Conservation (phyloP, 2,888 invertebrate genomes). For the Hecatera dysodea region DNA sequence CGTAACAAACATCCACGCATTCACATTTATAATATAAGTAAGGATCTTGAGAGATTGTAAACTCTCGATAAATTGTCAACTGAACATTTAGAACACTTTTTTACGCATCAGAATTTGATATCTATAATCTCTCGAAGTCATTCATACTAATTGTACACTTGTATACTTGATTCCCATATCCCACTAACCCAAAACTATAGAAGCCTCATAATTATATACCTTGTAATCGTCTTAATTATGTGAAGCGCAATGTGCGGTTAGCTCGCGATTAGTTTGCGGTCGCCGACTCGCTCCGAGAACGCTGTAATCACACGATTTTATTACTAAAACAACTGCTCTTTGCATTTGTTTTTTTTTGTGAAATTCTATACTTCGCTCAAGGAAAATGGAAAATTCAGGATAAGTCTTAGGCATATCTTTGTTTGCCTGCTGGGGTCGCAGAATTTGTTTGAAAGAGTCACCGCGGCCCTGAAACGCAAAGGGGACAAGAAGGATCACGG, state of each 20-base stretch:
- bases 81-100: too few species aligned
- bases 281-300: constrained; percentile 65
- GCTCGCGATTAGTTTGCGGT: constrained; percentile 74
- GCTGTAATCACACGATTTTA: constrained; percentile 46
- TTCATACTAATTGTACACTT: too few species aligned
- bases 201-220: constrained; percentile 22
- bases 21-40: too few species aligned
- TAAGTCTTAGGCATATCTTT: neutral
- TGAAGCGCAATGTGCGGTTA: constrained; percentile 75
- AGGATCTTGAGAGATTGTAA: too few species aligned
- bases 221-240: constrained; percentile 69
- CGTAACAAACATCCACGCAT: too few species aligned
- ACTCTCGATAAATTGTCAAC: too few species aligned
- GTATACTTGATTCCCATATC: neutral
- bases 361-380: constrained; percentile 7
- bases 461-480: too few species aligned
- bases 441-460: too few species aligned
- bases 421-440: too few species aligned
- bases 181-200: constrained; percentile 8
- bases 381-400: constrained; percentile 20
- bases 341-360: constrained; percentile 23
- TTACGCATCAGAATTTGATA: too few species aligned
- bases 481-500: too few species aligned
- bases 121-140: too few species aligned
- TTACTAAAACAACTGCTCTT: constrained; percentile 37